Conservation (phyloP, 2,113 vertebrate species). For the Natator depressus region DNA sequence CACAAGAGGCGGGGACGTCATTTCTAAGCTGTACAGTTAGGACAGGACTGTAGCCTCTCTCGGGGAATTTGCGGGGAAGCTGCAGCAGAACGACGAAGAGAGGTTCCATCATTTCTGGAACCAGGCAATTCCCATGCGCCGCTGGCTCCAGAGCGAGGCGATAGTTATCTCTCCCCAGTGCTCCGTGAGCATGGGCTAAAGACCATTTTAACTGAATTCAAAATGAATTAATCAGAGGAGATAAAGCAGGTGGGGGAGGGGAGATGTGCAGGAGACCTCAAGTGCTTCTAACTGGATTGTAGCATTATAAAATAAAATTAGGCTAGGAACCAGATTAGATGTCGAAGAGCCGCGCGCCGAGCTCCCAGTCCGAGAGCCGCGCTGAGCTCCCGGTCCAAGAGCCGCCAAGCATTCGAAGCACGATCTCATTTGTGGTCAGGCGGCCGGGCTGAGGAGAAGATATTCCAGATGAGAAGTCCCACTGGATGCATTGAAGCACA, state of each 20-base stretch:
- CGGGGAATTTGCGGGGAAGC: background rate
- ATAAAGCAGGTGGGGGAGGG: background rate
- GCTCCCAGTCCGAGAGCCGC: background rate
- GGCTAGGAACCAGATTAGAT: background rate
- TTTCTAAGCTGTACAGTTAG: background rate
- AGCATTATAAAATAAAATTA: background rate
- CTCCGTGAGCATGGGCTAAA: background rate
- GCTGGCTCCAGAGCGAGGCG: background rate
- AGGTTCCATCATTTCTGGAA: background rate
- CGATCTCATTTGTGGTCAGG: background rate
- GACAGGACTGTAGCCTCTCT: background rate
- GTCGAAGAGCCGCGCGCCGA: too few relatives aligned
- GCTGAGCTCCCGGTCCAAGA: background rate
- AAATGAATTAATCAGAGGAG: background rate
- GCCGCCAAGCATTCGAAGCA: background rate
- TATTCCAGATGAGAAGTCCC: background rate
- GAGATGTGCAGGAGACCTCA: background rate
- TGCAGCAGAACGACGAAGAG: background rate
- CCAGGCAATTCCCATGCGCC: background rate
- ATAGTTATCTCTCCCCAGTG: background rate
- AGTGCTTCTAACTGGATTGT: background rate
- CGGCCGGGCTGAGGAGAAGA: fast-evolving
- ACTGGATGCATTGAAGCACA: background rate
- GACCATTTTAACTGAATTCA: background rate
- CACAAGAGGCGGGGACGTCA: too few relatives aligned